Percentiles rank a stretch among this genome's conserved stretches.
phyloP scores from a whole-genome alignment of 2,113 vertebrate species.

The Scatophagus argus region DNA sequence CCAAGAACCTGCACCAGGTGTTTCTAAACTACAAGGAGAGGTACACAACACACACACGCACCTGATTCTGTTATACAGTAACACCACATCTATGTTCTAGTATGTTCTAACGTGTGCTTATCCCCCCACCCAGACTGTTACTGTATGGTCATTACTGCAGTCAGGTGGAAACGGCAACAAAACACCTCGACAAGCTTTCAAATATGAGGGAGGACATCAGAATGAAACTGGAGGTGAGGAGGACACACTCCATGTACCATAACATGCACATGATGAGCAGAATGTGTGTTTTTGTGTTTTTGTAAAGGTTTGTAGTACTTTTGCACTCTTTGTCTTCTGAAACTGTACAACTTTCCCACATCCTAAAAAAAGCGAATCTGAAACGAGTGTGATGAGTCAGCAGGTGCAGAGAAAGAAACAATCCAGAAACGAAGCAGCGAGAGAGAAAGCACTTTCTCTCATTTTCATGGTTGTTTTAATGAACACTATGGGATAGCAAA shows the following conservation, averaged over 20 bases:
- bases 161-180: slow-evolving; percentile 90
- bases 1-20: slow-evolving; percentile 86
- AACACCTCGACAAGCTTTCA: slow-evolving; percentile 88
- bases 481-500: no score
- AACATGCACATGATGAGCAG: no score
- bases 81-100: neutral
- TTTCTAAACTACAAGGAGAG: slow-evolving; percentile 92
- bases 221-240: slow-evolving; percentile 91
- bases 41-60: slow-evolving; percentile 66
- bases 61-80: neutral
- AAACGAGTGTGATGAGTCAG: neutral
- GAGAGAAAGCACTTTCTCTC: no score
- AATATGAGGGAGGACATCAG: slow-evolving; percentile 85
- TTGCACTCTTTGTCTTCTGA: no score
- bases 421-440: neutral
- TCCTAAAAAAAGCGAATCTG: no score
- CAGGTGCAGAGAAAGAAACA: neutral
- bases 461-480: no score
- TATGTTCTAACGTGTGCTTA: neutral
- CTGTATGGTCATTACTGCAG: slow-evolving; percentile 93
- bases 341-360: no score
- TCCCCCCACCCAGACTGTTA: slow-evolving; percentile 82
- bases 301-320: neutral
- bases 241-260: neutral
- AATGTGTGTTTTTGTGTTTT: neutral